Conservation (phyloP, 1,140 invertebrate genomes). For the Leucophenga varia region DNA sequence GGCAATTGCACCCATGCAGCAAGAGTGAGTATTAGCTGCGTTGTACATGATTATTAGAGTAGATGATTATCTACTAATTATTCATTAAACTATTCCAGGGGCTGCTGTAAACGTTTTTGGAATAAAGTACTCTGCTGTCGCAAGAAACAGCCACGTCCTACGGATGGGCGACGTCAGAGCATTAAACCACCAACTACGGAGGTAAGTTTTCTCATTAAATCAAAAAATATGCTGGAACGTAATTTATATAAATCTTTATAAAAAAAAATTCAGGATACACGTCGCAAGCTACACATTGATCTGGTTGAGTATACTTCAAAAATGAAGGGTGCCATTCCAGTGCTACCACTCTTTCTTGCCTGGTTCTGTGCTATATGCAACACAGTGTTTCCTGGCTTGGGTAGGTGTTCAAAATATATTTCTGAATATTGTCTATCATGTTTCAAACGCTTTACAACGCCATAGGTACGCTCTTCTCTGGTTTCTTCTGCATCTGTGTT, state of each 20-base stretch:
- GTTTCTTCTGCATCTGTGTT: conserved; percentile 82
- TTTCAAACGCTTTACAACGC: no score
- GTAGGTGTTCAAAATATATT: conserved; percentile 58
- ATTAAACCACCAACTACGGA: conserved; percentile 64
- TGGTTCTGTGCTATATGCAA: conserved; percentile 86
- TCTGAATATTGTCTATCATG: not conserved
- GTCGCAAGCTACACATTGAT: conserved; percentile 74
- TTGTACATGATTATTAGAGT: no score
- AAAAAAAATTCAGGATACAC: conserved; percentile 67
- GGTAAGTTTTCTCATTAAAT: conserved; percentile 46
- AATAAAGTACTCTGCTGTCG: conserved; percentile 43
- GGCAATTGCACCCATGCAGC: conserved; percentile 17
- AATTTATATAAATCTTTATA: not conserved
- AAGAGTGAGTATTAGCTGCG: conserved; percentile 28
- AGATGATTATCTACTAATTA: not conserved
- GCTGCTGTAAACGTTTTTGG: conserved; percentile 49
- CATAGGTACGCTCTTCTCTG: conserved; percentile 83
- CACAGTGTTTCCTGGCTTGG: conserved; percentile 80
- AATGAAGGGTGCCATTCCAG: conserved; percentile 86
- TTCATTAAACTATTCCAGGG: conserved; percentile 18
- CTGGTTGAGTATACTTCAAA: conserved; percentile 78
- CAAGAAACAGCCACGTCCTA: conserved; percentile 49
- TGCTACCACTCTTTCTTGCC: conserved; percentile 78
- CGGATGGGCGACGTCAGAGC: conserved; percentile 61
- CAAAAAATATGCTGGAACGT: not conserved